phyloP scores from a whole-genome alignment of 2,113 vertebrate species.

The Oenanthe oenanthe region DNA sequence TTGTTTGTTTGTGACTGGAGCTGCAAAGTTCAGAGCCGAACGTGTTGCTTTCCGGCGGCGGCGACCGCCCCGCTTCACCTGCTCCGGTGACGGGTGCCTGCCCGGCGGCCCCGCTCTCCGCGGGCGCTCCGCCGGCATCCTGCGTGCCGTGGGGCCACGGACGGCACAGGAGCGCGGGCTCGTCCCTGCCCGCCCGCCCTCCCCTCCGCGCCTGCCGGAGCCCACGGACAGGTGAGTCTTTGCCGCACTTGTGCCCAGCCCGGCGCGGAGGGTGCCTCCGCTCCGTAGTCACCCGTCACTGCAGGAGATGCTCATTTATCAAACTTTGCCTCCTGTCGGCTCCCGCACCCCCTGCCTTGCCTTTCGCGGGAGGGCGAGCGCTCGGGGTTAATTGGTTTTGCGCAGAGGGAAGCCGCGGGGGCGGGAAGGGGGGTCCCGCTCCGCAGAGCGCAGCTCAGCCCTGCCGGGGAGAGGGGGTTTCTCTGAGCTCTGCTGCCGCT shows the following conservation, averaged over 20 bases:
- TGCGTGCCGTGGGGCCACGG: not conserved
- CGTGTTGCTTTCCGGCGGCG: conserved; percentile 66
- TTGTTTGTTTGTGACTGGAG: conserved; percentile 65
- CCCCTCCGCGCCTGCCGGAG: not conserved
- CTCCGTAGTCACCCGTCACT: not conserved
- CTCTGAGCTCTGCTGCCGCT: not conserved
- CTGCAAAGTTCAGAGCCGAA: conserved; percentile 74
- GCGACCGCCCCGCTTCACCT: conserved; percentile 36
- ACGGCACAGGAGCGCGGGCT: not conserved
- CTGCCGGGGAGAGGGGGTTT: not conserved
- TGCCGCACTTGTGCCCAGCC: not conserved
- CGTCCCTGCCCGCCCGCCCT: not conserved
- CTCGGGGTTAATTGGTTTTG: not conserved
- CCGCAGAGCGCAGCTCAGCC: not conserved
- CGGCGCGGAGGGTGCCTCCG: not conserved
- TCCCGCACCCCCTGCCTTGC: not conserved
- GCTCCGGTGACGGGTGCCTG: not conserved
- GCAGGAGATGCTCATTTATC: conserved; percentile 18
- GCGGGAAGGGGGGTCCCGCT: not conserved
- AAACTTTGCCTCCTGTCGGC: conserved; percentile 68
- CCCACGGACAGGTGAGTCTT: conserved; percentile 67
- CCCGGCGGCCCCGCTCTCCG: not conserved
- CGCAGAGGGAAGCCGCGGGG: not conserved
- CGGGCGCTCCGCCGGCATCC: not conserved
- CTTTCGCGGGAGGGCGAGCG: not conserved